Base-by-base conservation (phyloP, 2,888 invertebrate species). In the Drosophila differens region DNA sequence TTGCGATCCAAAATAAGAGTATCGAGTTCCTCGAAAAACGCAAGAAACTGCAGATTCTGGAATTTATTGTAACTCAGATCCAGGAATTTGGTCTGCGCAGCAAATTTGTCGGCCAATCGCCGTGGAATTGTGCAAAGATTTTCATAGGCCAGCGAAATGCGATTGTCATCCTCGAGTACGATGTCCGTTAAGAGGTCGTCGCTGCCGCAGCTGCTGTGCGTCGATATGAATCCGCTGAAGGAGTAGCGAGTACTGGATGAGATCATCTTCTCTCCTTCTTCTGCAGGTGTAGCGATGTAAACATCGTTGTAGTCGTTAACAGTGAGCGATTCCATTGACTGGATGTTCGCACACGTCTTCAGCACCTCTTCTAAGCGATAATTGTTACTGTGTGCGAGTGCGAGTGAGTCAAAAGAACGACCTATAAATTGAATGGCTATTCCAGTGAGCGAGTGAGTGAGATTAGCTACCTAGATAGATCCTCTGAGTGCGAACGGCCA, bases 1-100 rank as follows among this genome's bases (percentile, higher is more conserved):
- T 98, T 98, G 83, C 96, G 96, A 92, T 98, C 98, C 79, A 97
- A 94, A 81, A 98, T 97, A 19, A 98, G 93, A 0, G 97, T 96
- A 14, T 96, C 96, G 67, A 98, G 92, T 70, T 95, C 94, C 70
- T 95, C 95, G 93, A 97, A 97, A 87, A 96, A 95, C 4, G 95
- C 94, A 44, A 98, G 92, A 86, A 96, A 96, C 75, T 96, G 95
- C 63, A 97, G 93, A 92, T 96, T 96, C 63, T 97, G 97, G 79
- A 97, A 95, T 91, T 95, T 95, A 88, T 97, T 97, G 85, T 96
- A 94, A 84, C 96, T 96, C 62, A 97, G 94, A 91, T 97, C 97
- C 81, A 97, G 93, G 79, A 95, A 96, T 89, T 94, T 94, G 35
- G 96, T 94, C 75, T 95, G 94, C 12, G 94, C 93, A 1, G 95